Evolutionary conservation across 2,113 vertebrate species (phyloP).

Genomic region (Charina bottae): DNA sequence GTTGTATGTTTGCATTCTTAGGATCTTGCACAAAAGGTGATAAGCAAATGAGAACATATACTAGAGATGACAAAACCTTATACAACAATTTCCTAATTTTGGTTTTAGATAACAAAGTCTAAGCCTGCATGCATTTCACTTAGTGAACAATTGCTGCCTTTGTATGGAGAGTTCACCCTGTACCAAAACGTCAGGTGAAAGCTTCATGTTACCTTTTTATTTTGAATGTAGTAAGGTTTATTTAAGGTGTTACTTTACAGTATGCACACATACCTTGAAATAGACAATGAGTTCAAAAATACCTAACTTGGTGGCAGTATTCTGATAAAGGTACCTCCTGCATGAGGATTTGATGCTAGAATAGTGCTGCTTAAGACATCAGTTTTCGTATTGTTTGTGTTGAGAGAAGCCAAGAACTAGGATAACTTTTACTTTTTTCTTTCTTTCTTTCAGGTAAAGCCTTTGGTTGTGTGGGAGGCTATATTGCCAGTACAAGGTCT

Average conservation of each 20-base stretch:
- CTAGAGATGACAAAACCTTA: background rate
- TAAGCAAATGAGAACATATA: background rate
- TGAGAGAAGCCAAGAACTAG: background rate
- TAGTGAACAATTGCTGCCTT: background rate
- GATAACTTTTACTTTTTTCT: background rate
- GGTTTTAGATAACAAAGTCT: background rate
- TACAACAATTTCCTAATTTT: background rate
- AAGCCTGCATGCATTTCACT: background rate
- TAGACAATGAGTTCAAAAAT: background rate
- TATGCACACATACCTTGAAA: background rate
- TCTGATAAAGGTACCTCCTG: background rate
- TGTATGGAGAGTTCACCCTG: background rate
- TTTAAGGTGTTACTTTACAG: background rate
- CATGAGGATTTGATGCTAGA: background rate
- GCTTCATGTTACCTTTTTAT: background rate
- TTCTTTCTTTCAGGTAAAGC: slow-evolving; percentile 84
- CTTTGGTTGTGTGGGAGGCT: slow-evolving; percentile 95
- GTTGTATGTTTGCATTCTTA: background rate
- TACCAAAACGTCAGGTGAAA: background rate
- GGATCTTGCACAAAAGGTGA: background rate
- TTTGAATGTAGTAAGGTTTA: background rate
- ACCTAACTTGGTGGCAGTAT: background rate
- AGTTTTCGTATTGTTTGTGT: background rate
- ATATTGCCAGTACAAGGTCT: slow-evolving; percentile 87
- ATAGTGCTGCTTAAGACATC: background rate